Conservation (phyloP, 2,797 vertebrate species). For the Characodon lateralis region DNA sequence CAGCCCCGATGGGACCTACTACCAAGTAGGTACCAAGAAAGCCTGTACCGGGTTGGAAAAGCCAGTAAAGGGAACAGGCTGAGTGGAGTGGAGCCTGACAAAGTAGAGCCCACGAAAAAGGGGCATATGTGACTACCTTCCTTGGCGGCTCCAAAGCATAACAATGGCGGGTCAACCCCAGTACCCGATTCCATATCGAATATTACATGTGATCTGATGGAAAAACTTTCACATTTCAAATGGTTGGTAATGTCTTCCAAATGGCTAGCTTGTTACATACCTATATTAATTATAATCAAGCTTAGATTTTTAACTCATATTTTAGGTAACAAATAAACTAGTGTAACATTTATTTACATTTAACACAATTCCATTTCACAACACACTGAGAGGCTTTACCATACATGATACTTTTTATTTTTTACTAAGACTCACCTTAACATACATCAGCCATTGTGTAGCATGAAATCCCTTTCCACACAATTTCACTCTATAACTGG, state of each 20-base stretch:
- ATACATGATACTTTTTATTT: background rate
- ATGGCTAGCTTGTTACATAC: conserved; percentile 10
- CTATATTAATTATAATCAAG: background rate
- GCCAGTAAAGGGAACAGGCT: too few relatives aligned
- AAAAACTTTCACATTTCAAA: background rate
- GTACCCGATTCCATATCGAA: background rate
- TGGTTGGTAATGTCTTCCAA: background rate
- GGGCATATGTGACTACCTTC: background rate
- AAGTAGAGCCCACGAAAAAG: too few relatives aligned
- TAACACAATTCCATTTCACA: background rate
- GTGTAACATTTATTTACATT: background rate
- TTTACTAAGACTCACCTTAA: background rate
- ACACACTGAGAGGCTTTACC: background rate
- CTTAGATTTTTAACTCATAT: background rate
- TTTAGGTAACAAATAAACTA: background rate
- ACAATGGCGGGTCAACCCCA: background rate
- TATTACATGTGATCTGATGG: background rate
- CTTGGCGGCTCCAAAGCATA: background rate
- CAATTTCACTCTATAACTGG: background rate
- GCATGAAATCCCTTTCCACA: background rate
- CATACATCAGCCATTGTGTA: background rate
- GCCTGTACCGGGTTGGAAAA: too few relatives aligned
- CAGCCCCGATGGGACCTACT: too few relatives aligned
- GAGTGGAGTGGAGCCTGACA: too few relatives aligned
- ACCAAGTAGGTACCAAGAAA: too few relatives aligned